Evolutionary conservation across 1,140 invertebrate species (phyloP).

Genomic region (Polyergus mexicanus): DNA sequence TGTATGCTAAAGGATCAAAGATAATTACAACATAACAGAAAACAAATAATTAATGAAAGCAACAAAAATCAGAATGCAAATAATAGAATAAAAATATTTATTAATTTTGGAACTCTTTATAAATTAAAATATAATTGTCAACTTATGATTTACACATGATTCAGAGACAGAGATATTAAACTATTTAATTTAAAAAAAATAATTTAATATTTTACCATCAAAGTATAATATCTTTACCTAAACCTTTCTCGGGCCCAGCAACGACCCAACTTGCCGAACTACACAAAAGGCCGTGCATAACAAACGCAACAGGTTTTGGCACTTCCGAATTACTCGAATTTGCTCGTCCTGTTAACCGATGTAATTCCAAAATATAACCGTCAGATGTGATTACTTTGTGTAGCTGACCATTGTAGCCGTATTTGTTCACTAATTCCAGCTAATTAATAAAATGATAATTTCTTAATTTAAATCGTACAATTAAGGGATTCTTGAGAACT

Average conservation of each 20-base stretch:
- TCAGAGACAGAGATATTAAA: no score
- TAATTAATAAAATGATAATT: slow-evolving; percentile 69
- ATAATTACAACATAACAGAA: background rate
- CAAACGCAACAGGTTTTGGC: slow-evolving; percentile 87
- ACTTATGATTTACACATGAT: no score
- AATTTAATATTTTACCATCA: no score
- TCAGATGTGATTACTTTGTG: slow-evolving; percentile 88
- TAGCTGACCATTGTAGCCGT: slow-evolving; percentile 89
- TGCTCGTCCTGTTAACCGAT: slow-evolving; percentile 86
- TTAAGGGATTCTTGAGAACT: background rate
- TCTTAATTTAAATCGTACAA: background rate
- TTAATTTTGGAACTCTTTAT: no score
- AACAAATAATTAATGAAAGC: background rate
- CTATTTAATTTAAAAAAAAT: no score
- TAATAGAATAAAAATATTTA: background rate
- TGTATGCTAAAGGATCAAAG: slow-evolving; percentile 79
- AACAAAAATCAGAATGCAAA: no score
- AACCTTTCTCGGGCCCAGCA: slow-evolving; percentile 88
- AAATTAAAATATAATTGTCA: no score
- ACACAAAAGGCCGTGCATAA: slow-evolving; percentile 92
- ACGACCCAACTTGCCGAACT: slow-evolving; percentile 91
- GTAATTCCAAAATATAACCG: slow-evolving; percentile 88
- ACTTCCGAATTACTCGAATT: slow-evolving; percentile 27
- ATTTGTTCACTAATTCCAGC: slow-evolving; percentile 87
- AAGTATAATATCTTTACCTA: slow-evolving; percentile 85